Evolutionary conservation across 2,797 vertebrate species (phyloP).

Genomic region (Hozukius guyotensis): DNA sequence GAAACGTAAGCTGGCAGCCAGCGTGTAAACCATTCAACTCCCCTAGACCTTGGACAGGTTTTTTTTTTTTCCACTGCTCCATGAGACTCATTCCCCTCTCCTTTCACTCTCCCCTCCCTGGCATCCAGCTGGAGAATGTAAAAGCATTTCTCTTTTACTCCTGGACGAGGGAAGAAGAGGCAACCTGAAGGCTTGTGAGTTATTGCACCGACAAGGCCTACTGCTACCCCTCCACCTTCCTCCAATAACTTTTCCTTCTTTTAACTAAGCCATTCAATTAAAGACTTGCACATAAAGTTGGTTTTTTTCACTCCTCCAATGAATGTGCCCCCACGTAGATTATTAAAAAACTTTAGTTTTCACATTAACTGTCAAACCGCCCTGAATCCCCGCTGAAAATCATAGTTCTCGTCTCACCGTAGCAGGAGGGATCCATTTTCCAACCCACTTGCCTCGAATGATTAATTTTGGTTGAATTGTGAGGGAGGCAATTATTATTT

Average conservation of each 20-base stretch:
- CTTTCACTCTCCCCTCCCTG: constrained; percentile 27
- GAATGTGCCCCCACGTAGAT: not conserved
- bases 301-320: not conserved
- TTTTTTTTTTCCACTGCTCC: not conserved
- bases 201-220: not conserved
- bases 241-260: not conserved
- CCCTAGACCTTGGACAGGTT: constrained; percentile 47
- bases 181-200: constrained; percentile 2
- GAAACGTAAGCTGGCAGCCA: constrained; percentile 65
- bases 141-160: constrained; percentile 31
- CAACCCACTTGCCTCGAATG: constrained; percentile 34
- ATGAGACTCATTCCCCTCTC: constrained; percentile 29
- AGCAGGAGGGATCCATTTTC: constrained; percentile 52
- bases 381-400: constrained; percentile 19
- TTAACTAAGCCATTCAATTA: constrained; percentile 30
- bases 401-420: constrained; percentile 1
- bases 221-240: not conserved
- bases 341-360: constrained; percentile 34
- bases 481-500: constrained; percentile 63
- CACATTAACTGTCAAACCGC: constrained; percentile 16
- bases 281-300: not conserved
- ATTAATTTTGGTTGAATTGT: constrained; percentile 54
- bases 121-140: constrained; percentile 31
- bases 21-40: constrained; percentile 68
- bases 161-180: constrained; percentile 1